phyloP scores from a whole-genome alignment of 2,888 invertebrate species.

The Alloplasta piceator region DNA sequence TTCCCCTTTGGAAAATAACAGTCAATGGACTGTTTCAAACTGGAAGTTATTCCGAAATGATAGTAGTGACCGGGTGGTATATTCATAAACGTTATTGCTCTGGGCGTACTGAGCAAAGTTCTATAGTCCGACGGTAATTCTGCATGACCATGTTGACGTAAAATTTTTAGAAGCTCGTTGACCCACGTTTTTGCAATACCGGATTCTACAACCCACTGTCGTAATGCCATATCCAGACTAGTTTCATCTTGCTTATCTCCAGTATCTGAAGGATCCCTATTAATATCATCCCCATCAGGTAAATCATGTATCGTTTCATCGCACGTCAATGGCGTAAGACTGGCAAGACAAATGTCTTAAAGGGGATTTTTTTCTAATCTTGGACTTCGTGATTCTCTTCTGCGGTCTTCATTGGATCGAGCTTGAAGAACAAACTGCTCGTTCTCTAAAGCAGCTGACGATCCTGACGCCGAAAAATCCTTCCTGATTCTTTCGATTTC shows the following conservation, averaged over 20 bases:
- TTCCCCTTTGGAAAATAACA: conserved; percentile 18
- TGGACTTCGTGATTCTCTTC: not conserved
- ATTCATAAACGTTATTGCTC: not conserved
- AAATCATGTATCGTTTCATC: not conserved
- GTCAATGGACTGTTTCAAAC: conserved; percentile 21
- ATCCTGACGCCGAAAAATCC: not conserved
- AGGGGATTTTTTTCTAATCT: too few species aligned
- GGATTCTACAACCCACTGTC: conserved; percentile 5
- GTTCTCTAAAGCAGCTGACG: not conserved
- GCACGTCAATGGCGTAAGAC: not conserved
- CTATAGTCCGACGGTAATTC: conserved; percentile 30
- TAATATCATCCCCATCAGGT: not conserved
- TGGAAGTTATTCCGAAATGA: conserved; percentile 22
- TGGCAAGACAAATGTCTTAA: too few species aligned
- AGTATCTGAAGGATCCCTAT: not conserved
- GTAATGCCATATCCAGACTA: not conserved
- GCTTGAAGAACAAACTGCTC: not conserved
- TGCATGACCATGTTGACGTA: conserved; percentile 27
- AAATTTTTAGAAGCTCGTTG: conserved; percentile 7
- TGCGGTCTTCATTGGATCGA: not conserved
- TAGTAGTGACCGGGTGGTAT: conserved; percentile 24
- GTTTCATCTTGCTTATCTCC: not conserved
- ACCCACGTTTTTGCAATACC: not conserved
- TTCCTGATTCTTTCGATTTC: not conserved
- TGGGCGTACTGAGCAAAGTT: conserved; percentile 33